Base-by-base conservation (phyloP, 2,113 vertebrate genomes). In the Hystrix brachyura region DNA sequence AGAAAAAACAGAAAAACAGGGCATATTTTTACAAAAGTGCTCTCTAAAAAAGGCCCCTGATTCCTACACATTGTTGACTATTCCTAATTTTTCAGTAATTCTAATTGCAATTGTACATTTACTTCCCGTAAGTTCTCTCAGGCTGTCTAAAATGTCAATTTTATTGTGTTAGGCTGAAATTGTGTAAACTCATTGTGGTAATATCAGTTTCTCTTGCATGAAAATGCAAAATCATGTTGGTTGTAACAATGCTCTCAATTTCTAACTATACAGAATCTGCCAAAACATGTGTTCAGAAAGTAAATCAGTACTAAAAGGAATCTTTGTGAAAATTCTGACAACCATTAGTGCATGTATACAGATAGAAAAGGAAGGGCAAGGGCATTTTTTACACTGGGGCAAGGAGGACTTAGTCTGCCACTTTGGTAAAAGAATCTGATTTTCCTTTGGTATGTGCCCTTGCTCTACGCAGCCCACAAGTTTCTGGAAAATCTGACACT, bases 81-180 rank as follows among this genome's bases (percentile, higher is more conserved):
- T 67, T 94, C 94, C 90, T 71, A 88, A 89, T 72, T 87, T 86
- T 94, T 89, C 78, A 96, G 71, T 97, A 87, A 95, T 83, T 94
- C 87, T 90, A 93, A 96, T 84, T 87, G 43, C 21, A 94, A 67
- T 76, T 92, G 43, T 93, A 64, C 34, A 65, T 79, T 83, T 90
- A 51, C 90, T 94, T 95, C 83, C 86, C 83, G 43, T 60, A 14
- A 46, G 1, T 1, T 87, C 87, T 95, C 55, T 55, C 29, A 65
- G 25, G 57, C 38, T 95, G 91, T 92, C 74, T 60, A 69, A 55
- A 96, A 59, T 7, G n/a, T 81, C 80, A 29, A 25, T 71, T 93
- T 94, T 81, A 96, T 90, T 91, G 59, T 76, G 91, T 93, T 90
- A 76, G 53, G 32, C 38, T 92, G 46, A 59, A 97, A 93, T 94